These are phyloP conservation scores for Passer domesticus DNA, from an alignment of 2,113 vertebrate genomes.

Conservation along the genomic window DNA sequence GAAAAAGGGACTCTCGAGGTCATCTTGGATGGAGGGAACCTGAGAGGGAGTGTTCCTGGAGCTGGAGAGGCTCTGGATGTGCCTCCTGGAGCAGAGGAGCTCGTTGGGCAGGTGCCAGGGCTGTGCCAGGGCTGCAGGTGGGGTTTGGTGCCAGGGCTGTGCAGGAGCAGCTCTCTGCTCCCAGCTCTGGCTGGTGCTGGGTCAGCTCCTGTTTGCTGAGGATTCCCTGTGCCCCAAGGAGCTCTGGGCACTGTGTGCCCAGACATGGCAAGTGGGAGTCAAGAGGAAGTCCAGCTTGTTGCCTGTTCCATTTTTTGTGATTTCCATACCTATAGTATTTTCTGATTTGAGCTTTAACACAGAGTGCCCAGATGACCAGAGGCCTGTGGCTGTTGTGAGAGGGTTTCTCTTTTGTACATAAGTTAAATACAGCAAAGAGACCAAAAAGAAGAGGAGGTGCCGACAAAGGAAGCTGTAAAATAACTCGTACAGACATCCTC, in stretches of 20 bases:
- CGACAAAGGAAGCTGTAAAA: not conserved
- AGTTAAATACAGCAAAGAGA: not conserved
- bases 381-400: not conserved
- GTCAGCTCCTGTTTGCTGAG: not conserved
- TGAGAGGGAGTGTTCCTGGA: too few relatives aligned
- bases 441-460: not conserved
- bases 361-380: not conserved
- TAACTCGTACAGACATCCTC: not conserved
- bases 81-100: not conserved
- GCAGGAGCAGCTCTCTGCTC: not conserved
- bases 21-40: too few relatives aligned
- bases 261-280: rapidly evolving
- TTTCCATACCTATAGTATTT: not conserved
- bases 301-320: not conserved
- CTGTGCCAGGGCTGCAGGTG: not conserved
- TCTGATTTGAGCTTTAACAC: not conserved
- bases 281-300: not conserved
- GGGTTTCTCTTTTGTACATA: not conserved
- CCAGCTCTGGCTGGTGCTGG: rapidly evolving
- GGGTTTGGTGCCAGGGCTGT: not conserved
- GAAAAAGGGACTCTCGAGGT: too few relatives aligned
- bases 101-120: not conserved
- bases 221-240: not conserved
- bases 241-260: too few relatives aligned
- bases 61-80: not conserved